A percentile compares a stretch with the other conserved stretches of the same genome.
These are phyloP conservation scores for Drosophila algonquin DNA, from an alignment of 2,888 invertebrate genomes.

Conservation along the genomic window DNA sequence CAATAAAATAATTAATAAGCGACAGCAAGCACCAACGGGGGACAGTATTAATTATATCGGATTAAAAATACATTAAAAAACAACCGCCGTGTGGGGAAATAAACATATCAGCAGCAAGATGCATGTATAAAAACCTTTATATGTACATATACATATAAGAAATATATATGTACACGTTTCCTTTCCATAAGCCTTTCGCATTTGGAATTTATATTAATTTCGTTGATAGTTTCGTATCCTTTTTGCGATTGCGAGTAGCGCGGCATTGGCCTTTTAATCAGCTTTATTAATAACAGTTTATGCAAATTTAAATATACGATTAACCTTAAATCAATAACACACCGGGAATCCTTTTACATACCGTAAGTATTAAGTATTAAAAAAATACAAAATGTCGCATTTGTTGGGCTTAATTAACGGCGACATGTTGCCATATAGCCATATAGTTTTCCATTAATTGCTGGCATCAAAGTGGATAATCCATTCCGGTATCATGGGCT, in stretches of 20 bases:
- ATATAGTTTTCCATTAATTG: conserved; percentile 26
- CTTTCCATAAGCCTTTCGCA: conserved; percentile 15
- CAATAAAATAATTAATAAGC: conserved; percentile 60
- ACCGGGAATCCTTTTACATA: conserved; percentile 34
- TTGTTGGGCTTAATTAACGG: conserved; percentile 62
- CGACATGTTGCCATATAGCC: conserved; percentile 29
- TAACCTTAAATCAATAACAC: conserved; percentile 72
- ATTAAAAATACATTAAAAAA: conserved; percentile 48
- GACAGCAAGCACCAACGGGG: conserved; percentile 15
- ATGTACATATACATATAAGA: neutral
- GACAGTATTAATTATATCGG: conserved; percentile 45
- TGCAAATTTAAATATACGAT: conserved; percentile 65
- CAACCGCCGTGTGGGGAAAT: conserved; percentile 29
- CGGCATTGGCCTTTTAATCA: conserved; percentile 47
- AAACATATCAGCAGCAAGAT: conserved; percentile 39
- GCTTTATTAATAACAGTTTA: conserved; percentile 70
- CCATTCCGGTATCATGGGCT: conserved; percentile 20
- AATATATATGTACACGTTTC: neutral
- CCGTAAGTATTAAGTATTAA: conserved; percentile 13
- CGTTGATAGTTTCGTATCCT: neutral
- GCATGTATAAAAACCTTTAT: neutral
- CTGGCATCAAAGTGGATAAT: conserved; percentile 36
- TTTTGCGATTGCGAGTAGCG: neutral
- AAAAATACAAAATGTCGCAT: conserved; percentile 30
- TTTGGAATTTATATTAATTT: conserved; percentile 1